These are phyloP conservation scores for Ostrea denselamellosa DNA, from an alignment of 1,140 invertebrate species.

Conservation along the genomic window DNA sequence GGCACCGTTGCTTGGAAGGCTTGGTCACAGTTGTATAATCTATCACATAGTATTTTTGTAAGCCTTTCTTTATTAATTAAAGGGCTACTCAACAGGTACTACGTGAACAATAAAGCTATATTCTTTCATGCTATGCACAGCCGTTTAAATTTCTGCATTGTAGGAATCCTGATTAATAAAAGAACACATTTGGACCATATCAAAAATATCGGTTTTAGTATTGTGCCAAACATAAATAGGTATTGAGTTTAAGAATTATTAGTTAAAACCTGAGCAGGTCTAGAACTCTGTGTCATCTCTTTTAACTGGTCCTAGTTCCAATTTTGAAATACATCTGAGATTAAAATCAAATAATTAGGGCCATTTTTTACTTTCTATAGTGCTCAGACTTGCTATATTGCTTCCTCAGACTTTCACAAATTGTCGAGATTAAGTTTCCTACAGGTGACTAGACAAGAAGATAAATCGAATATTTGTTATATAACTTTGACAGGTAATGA, in stretches of 20 bases:
- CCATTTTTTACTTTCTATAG: constrained; percentile 5
- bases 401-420: too few relatives aligned
- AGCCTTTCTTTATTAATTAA: constrained; percentile 40
- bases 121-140: constrained; percentile 10
- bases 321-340: not conserved
- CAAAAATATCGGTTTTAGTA: constrained; percentile 30
- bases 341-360: constrained; percentile 9
- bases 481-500: not conserved
- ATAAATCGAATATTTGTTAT: not conserved
- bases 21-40: constrained; percentile 25
- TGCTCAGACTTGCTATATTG: not conserved
- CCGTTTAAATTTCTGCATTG: constrained; percentile 32
- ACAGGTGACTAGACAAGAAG: not conserved
- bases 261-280: constrained; percentile 15
- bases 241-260: constrained; percentile 37
- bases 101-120: not conserved
- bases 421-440: too few relatives aligned
- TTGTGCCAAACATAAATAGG: constrained; percentile 39
- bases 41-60: constrained; percentile 40
- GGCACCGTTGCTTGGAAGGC: constrained; percentile 6
- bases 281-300: not conserved
- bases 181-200: constrained; percentile 23
- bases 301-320: constrained; percentile 29
- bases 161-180: constrained; percentile 30
- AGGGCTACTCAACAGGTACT: constrained; percentile 29